phyloP scores from a whole-genome alignment of 2,888 invertebrate genomes.

The Protula sp. region DNA sequence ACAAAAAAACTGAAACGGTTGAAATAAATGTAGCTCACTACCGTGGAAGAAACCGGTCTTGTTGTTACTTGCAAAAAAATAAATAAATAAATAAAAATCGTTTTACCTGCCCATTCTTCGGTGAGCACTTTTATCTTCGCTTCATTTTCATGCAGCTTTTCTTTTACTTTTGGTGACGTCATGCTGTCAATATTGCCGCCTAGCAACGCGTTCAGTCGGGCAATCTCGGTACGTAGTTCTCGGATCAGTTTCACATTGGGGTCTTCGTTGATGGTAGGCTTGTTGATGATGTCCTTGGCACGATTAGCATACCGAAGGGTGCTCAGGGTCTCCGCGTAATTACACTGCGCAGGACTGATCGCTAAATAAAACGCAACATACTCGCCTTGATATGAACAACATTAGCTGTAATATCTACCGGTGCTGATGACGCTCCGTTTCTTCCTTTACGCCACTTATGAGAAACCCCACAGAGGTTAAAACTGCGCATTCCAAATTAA shows the following conservation, averaged over 20 bases:
- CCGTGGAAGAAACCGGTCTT: no score
- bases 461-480: no score
- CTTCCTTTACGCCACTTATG: no score
- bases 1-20: no score
- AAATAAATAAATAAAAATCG: no score
- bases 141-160: constrained; percentile 82
- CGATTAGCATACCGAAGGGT: constrained; percentile 75
- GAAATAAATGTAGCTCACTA: no score
- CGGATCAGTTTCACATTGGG: constrained; percentile 60
- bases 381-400: no score
- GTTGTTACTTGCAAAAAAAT: no score
- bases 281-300: constrained; percentile 67
- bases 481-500: no score
- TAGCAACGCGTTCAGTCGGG: constrained; percentile 58
- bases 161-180: constrained; percentile 63
- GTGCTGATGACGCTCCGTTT: no score
- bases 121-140: constrained; percentile 68
- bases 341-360: constrained; percentile 69
- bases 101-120: constrained; percentile 90
- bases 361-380: constrained; percentile 56
- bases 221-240: constrained; percentile 62
- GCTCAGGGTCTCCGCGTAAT: constrained; percentile 73
- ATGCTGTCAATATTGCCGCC: constrained; percentile 45
- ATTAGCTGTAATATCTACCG: no score
- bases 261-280: constrained; percentile 63